These are phyloP conservation scores for Moxostoma hubbsi DNA, from an alignment of 2,797 vertebrate genomes.

Conservation along the genomic window DNA sequence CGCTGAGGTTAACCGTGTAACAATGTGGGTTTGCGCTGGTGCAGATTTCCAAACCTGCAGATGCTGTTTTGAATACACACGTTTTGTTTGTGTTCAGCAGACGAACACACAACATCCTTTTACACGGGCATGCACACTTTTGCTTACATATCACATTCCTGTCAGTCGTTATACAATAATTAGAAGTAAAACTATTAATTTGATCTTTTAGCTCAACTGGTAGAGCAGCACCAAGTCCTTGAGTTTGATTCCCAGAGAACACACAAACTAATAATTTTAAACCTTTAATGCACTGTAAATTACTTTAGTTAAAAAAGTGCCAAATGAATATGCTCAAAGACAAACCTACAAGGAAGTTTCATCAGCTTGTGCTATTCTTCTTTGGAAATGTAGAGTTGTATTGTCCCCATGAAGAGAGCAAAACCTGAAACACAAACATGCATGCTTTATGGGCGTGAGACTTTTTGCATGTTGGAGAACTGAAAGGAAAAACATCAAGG, in stretches of 20 bases:
- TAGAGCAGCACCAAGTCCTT: background rate
- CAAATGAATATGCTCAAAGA: too few relatives aligned
- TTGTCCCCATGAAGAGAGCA: background rate
- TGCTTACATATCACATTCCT: background rate
- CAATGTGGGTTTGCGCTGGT: background rate
- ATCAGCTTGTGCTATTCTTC: background rate
- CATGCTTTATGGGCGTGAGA: background rate
- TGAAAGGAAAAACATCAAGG: background rate
- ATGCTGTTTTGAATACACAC: constrained; percentile 52
- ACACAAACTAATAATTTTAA: background rate
- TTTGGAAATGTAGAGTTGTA: background rate
- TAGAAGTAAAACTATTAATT: too few relatives aligned
- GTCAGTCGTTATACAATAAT: too few relatives aligned
- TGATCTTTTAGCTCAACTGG: too few relatives aligned
- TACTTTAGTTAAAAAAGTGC: too few relatives aligned
- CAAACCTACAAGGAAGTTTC: background rate
- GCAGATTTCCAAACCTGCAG: background rate
- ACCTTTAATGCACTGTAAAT: background rate
- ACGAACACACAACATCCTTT: background rate
- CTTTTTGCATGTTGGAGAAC: background rate
- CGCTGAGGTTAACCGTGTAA: too few relatives aligned
- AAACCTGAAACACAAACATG: background rate
- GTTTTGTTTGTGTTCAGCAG: constrained; percentile 44
- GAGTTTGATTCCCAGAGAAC: background rate
- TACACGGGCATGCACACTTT: background rate